Base-by-base conservation (phyloP, 2,888 invertebrate species). In the Ellobium chinense region DNA sequence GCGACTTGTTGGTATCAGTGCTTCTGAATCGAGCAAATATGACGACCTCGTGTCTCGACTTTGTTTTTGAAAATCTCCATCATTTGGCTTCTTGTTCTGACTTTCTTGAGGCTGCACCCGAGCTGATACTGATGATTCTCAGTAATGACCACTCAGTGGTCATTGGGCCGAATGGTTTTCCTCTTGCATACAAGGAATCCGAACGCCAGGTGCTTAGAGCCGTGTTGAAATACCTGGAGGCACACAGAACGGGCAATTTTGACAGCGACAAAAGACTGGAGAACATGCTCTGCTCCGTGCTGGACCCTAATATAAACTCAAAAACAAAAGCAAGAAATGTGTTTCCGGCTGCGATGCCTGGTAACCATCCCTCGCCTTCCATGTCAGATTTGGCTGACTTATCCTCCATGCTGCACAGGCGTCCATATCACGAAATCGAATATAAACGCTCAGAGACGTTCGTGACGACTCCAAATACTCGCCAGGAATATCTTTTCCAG, bases 61-160 rank as follows among this genome's bases (percentile, higher is more conserved):
- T 68, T 58, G 21, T 68, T 1, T 68, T 68, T 58, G 56, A 77
- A 36, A 54, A 68, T 18, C 66, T 77, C 21, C 18, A 27, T 12
- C 36, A 54, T 27, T 29, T 77, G 29, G 34, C 18, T 0, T 27
- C 18, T 18, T 27, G 18, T 29, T 14, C 24, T 58, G 37, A 77
- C 24, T 68, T 77, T 58, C 27, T 36, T 9, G 12, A 66, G 4
- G 31, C 34, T 7, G 31, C 77, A 18, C 77, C 77, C 29, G 77
- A 77, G n/a, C n/a, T 77, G 7, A 7, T 77, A 18, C 34, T 77
- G 12, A n/a, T 77, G 58, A 3, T 77, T 2, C 68, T 77, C 12
- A 31, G 77, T 34, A 77, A 68, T 36, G n/a, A 29, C n/a, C 34
- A 58, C 9, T 14, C 54, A 9, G 37, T 68, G 18, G 68, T 77